phyloP scores from a whole-genome alignment of 2,888 invertebrate genomes.

The Macrosoma leucophasiata region DNA sequence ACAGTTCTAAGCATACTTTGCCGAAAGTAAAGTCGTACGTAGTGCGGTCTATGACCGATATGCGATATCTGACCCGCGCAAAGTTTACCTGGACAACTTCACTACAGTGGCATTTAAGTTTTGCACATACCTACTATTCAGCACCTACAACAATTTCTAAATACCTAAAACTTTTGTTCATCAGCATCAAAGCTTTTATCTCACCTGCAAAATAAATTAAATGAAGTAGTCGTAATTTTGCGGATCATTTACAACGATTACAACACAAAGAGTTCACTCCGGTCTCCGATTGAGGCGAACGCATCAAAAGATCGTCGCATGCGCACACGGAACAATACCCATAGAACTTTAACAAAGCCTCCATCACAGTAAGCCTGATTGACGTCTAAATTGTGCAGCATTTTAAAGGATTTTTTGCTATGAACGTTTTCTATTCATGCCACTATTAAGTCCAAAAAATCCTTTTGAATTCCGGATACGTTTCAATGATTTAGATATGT shows the following conservation, averaged over 20 bases:
- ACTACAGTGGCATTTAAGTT: no score
- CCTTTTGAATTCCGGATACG: slow-evolving; percentile 25
- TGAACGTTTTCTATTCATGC: slow-evolving; percentile 38
- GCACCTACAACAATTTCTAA: no score
- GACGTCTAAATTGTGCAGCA: slow-evolving; percentile 50
- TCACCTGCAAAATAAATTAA: no score
- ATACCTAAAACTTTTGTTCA: no score
- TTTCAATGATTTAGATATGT: slow-evolving; percentile 25
- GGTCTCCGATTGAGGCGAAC: slow-evolving; percentile 34
- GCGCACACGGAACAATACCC: slow-evolving; percentile 38
- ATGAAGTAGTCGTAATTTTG: slow-evolving; percentile 53
- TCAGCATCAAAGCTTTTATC: no score
- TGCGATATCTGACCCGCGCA: no score
- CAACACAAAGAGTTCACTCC: slow-evolving; percentile 28
- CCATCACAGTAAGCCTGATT: slow-evolving; percentile 44
- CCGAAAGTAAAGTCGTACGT: no score
- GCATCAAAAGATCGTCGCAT: slow-evolving; percentile 34
- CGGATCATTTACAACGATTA: slow-evolving; percentile 53
- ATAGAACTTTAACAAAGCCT: slow-evolving; percentile 42
- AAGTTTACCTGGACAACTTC: no score
- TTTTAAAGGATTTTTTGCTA: slow-evolving; percentile 38
- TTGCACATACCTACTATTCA: no score
- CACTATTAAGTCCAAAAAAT: slow-evolving; percentile 35
- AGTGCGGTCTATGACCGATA: no score
- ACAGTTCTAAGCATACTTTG: no score